Base-by-base conservation (phyloP, 2,113 vertebrate genomes). In the Climacteris rufus region DNA sequence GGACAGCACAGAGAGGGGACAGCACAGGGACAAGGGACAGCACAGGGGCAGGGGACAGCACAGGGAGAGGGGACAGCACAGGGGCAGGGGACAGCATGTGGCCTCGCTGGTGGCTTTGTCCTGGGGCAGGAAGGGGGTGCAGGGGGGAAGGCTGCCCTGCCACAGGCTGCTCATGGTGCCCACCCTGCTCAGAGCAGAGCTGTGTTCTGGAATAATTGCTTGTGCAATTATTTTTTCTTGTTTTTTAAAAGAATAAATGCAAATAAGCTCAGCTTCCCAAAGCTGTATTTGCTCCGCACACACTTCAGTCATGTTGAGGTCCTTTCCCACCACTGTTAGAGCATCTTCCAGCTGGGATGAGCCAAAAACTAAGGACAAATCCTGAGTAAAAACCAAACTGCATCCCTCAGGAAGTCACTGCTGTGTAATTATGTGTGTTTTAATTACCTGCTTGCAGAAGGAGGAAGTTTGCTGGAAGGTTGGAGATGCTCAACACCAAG, bases 1-100 rank as follows among this genome's bases (percentile, higher is more conserved):
- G 1, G 14, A 4, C 0, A 3, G 6, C 52, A 6, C 1, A n/a
- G 42, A 19, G 37, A 21, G 53, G n/a, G 1, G 14, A 4, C 0
- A 3, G 6, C 52, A 6, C 22, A 2, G 44, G 14, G 42, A 19
- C n/a, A 21, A 47, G n/a, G 1, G 14, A 4, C 0, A 3, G 6
- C 52, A 6, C 22, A 2, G 44, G 14, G 42, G 17, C n/a, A 21
- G 53, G n/a, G 1, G 14, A 4, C 0, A 3, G 6, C 52, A 6
- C 22, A 2, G 44, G 14, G 42, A 19, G 37, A 21, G 53, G n/a
- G 1, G 14, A 4, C 0, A 3, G 6, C 52, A 6, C 1, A n/a
- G n/a, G n/a, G n/a, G n/a, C n/a, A n/a, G n/a, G n/a, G n/a, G n/a
- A n/a, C n/a, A n/a, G n/a, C n/a, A n/a, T n/a, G 4, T 28, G 60